Base-by-base conservation (phyloP, 2,888 invertebrate species). In the Hymenopus coronatus region DNA sequence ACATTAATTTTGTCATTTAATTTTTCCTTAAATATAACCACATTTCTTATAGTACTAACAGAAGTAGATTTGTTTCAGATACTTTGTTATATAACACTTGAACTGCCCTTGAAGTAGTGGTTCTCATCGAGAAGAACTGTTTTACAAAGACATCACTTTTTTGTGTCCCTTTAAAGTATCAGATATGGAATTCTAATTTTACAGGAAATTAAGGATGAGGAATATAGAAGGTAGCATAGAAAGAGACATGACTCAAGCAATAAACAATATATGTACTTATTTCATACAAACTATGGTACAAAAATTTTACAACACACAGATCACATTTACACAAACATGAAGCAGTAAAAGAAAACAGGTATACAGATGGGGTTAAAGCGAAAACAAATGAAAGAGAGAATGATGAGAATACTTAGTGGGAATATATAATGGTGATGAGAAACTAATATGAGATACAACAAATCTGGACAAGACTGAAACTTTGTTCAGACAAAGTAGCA, bases 211-310 rank as follows among this genome's bases (percentile, higher is more conserved):
- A 40, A 12, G 40, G 40, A 40, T 40, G 54, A 70, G 54, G 54
- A 70, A 70, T 20, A 25, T 4, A 4, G 4, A 20, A 25, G 15
- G 54, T 54, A 15, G 20, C 20, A 70, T 70, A 70, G 2, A 20
- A 70, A 25, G 25, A 70, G 54, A 70, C 25, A 70, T 70, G 54
- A 28, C 30, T 88, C 88, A 88, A 89, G 89, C 94, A 93, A 94
- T 94, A 94, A 93, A 93, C 94, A 94, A 93, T 92, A 92, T 92
- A 92, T 93, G 91, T 91, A 92, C 91, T 93, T 93, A 93, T 94
- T 94, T 93, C 93, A 94, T 94, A 94, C 94, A 94, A 93, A 93
- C 94, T 95, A 95, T 94, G 93, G 94, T 95, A 95, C 94, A 95
- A 95, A 95, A 95, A 94, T 94, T 94, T 91, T 90, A 90, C 89